These are phyloP conservation scores for Endomychus coccineus DNA, from an alignment of 2,888 invertebrate genomes.

Conservation along the genomic window DNA sequence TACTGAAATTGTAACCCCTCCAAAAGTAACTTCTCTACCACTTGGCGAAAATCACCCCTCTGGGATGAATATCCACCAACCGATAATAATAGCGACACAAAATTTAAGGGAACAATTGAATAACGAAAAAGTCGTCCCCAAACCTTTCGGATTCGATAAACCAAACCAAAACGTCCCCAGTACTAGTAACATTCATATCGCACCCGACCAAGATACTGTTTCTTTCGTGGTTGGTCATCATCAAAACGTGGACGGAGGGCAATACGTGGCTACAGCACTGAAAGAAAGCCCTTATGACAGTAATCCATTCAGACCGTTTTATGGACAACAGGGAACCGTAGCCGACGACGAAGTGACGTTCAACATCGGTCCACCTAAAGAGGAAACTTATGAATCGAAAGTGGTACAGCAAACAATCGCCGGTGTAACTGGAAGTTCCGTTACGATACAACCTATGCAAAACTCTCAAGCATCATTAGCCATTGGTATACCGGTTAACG, in stretches of 20 bases:
- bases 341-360: conserved; percentile 19
- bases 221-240: conserved; percentile 58
- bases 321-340: conserved; percentile 23
- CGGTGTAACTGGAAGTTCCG: conserved; percentile 31
- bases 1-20: conserved; percentile 17
- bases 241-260: conserved; percentile 49
- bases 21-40: conserved; percentile 41
- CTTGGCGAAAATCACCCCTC: conserved; percentile 36
- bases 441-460: conserved; percentile 39
- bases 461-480: conserved; percentile 41
- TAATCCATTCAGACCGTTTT: conserved; percentile 38
- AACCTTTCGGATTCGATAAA: conserved; percentile 30
- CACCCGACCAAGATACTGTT: conserved; percentile 56
- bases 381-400: conserved; percentile 12
- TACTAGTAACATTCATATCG: conserved; percentile 57
- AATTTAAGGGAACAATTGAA: conserved; percentile 40
- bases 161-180: conserved; percentile 45
- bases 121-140: conserved; percentile 37
- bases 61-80: conserved; percentile 28
- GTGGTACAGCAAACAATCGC: conserved; percentile 15
- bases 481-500: conserved; percentile 39
- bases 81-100: conserved; percentile 40
- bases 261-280: conserved; percentile 43
- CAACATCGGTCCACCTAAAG: conserved; percentile 21
- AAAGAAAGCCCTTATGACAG: conserved; percentile 47